Evolutionary conservation across 1,140 invertebrate genomes (phyloP).

Genomic region (Lepidostoma basale): DNA sequence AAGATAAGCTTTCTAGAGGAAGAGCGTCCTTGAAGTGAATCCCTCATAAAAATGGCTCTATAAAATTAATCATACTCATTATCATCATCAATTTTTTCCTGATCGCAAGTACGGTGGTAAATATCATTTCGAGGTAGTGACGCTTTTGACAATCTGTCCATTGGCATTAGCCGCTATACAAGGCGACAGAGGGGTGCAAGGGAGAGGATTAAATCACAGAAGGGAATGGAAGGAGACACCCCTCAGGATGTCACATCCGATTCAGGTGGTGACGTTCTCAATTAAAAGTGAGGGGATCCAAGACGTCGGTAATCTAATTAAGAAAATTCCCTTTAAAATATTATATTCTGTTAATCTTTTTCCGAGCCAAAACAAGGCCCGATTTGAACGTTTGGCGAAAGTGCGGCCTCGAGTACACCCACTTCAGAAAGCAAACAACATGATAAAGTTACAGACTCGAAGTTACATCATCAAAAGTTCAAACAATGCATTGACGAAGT

Average conservation of each 20-base stretch:
- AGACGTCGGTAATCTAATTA: neutral
- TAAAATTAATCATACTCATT: too few species aligned
- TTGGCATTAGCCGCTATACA: neutral
- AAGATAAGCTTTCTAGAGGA: too few species aligned
- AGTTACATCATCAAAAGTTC: conserved; percentile 19
- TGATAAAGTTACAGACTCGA: conserved; percentile 1
- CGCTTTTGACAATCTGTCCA: conserved; percentile 15
- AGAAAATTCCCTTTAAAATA: neutral
- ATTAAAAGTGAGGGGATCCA: conserved; percentile 17
- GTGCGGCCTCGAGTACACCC: neutral
- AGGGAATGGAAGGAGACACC: neutral
- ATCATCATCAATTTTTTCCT: too few species aligned
- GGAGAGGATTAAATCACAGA: conserved; percentile 20
- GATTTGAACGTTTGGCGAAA: too few species aligned
- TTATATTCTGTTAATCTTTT: neutral
- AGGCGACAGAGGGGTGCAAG: neutral
- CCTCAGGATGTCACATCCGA: conserved; percentile 26
- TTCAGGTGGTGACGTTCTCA: conserved; percentile 19
- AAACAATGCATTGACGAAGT: conserved; percentile 21
- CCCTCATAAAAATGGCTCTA: too few species aligned
- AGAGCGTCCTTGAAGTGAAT: too few species aligned
- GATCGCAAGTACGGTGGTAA: neutral
- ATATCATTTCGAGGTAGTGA: neutral
- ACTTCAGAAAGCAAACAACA: neutral
- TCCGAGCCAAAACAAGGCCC: too few species aligned